Evolutionary conservation across 2,888 invertebrate genomes (phyloP).

Genomic region (Platyscelio sp.): DNA sequence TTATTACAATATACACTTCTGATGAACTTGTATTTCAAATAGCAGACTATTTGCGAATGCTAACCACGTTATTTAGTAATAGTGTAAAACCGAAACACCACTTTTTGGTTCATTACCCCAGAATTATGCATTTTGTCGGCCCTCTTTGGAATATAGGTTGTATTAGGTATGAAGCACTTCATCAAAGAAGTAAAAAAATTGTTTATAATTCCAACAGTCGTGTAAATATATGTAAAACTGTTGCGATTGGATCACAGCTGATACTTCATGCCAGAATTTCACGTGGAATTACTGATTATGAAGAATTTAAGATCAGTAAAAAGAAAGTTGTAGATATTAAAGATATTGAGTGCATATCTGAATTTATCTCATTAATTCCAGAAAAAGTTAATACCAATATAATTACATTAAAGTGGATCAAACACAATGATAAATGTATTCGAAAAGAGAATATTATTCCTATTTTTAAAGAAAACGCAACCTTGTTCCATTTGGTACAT

Average conservation of each 20-base stretch:
- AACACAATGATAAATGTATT: not conserved
- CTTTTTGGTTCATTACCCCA: slow-evolving; percentile 61
- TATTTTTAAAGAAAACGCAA: not conserved
- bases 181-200: slow-evolving; percentile 45
- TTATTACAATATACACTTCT: slow-evolving; percentile 26
- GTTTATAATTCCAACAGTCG: slow-evolving; percentile 43
- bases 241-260: slow-evolving; percentile 49
- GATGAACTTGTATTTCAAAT: slow-evolving; percentile 45
- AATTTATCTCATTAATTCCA: slow-evolving; percentile 1
- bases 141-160: slow-evolving; percentile 44
- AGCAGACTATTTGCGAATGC: not conserved
- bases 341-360: not conserved
- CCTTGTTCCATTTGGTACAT: no score
- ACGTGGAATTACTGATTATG: not conserved
- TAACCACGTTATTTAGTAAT: slow-evolving; percentile 13
- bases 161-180: slow-evolving; percentile 63
- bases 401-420: not conserved
- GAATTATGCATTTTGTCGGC: slow-evolving; percentile 45
- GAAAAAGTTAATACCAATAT: not conserved
- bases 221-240: slow-evolving; percentile 42
- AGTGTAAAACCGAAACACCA: slow-evolving; percentile 65
- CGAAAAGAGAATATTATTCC: not conserved
- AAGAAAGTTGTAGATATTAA: not conserved
- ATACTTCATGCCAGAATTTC: slow-evolving; percentile 6
- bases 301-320: not conserved